Conservation (phyloP, 2,113 vertebrate genomes). For the Plectropomus leopardus region DNA sequence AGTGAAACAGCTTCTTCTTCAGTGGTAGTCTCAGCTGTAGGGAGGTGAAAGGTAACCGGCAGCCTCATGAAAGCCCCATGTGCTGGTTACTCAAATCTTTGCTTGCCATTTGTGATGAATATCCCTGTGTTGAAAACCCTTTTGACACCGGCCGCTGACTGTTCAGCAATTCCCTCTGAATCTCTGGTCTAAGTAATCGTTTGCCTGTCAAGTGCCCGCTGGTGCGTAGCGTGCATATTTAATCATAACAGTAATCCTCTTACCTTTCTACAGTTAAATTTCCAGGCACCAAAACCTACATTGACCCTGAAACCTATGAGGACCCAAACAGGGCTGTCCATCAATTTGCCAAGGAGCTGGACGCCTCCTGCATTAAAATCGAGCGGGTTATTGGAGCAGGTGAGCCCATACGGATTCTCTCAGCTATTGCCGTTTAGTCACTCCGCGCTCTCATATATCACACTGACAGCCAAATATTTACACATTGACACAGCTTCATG, state of each 20-base stretch:
- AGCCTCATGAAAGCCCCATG: conserved; percentile 22
- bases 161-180: conserved; percentile 60
- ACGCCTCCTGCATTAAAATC: conserved; percentile 99
- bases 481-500: conserved; percentile 79
- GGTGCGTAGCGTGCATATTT: conserved; percentile 89
- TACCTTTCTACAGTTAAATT: conserved; percentile 99
- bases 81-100: conserved; percentile 46
- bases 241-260: conserved; percentile 96
- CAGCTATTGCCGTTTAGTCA: conserved; percentile 82
- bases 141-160: conserved; percentile 52
- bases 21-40: conserved; percentile 3
- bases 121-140: conserved; percentile 33
- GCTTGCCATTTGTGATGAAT: conserved; percentile 30
- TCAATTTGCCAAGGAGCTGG: conserved; percentile 99
- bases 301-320: conserved; percentile 99
- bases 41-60: conserved; percentile 26
- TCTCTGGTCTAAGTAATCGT: conserved; percentile 58
- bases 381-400: conserved; percentile 99
- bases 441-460: conserved; percentile 89
- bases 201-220: conserved; percentile 80
- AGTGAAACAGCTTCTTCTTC: not conserved
- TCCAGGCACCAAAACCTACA: conserved; percentile 99
- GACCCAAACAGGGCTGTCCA: conserved; percentile 99
- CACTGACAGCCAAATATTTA: conserved; percentile 93
- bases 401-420: conserved; percentile 87